These are phyloP conservation scores for Apamea epomidion DNA, from an alignment of 2,888 invertebrate genomes.

Conservation along the genomic window DNA sequence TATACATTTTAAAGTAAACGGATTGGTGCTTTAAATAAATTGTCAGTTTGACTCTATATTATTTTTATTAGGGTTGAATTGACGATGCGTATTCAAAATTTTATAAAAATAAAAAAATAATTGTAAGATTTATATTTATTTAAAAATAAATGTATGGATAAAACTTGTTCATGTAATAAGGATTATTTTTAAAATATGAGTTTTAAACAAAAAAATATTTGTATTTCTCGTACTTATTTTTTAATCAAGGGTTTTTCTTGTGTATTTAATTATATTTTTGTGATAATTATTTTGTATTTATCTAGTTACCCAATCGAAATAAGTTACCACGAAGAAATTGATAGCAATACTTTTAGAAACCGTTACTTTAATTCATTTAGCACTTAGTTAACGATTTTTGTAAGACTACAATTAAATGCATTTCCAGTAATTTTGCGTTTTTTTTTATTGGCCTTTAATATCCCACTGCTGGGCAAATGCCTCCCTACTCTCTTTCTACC, in stretches of 20 bases:
- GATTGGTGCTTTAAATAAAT: slow-evolving; percentile 69
- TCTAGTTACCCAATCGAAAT: slow-evolving; percentile 54
- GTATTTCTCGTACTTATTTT: slow-evolving; percentile 13
- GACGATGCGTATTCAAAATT: slow-evolving; percentile 79
- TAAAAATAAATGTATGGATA: not conserved
- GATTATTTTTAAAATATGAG: not conserved
- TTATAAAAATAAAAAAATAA: slow-evolving; percentile 2
- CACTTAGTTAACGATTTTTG: slow-evolving; percentile 41
- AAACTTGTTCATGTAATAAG: not conserved
- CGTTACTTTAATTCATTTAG: slow-evolving; percentile 9
- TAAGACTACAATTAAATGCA: slow-evolving; percentile 60
- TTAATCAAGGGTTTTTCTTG: not conserved
- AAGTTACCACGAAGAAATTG: slow-evolving; percentile 63
- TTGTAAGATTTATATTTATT: slow-evolving; percentile 4
- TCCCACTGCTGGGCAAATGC: too few species aligned
- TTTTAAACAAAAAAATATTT: not conserved
- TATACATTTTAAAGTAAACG: slow-evolving; percentile 33
- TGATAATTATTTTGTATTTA: slow-evolving; percentile 46
- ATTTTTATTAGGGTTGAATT: slow-evolving; percentile 81
- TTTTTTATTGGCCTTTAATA: too few species aligned
- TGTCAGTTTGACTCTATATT: slow-evolving; percentile 86
- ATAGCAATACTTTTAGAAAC: slow-evolving; percentile 29
- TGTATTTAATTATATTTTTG: slow-evolving; percentile 38
- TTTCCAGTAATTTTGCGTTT: slow-evolving; percentile 37
- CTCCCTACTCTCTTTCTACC: too few species aligned